Evolutionary conservation across 2,113 vertebrate genomes (phyloP).

Genomic region (Phalacrocorax aristotelis): DNA sequence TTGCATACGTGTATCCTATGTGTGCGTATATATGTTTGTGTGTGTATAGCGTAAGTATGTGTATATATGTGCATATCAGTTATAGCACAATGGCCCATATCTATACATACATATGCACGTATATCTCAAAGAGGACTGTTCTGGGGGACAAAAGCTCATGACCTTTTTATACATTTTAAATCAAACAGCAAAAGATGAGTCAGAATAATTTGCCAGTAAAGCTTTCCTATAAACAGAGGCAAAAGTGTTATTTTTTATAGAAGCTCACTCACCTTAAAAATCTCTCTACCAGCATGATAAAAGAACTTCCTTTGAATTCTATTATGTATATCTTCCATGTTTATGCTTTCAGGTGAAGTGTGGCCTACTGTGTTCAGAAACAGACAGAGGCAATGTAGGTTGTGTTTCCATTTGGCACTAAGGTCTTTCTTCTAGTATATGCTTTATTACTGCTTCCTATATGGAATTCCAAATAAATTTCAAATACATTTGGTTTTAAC

Average conservation of each 20-base stretch:
- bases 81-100: background rate
- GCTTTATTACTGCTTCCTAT: background rate
- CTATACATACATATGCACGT: background rate
- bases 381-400: background rate
- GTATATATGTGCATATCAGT: background rate
- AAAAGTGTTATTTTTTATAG: background rate
- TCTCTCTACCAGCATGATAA: background rate
- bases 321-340: background rate
- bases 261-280: background rate
- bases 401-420: background rate
- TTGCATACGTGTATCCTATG: background rate
- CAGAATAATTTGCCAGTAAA: background rate
- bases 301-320: background rate
- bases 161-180: background rate
- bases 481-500: background rate
- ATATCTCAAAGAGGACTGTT: background rate
- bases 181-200: background rate
- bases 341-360: background rate
- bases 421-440: background rate
- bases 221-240: background rate
- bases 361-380: background rate
- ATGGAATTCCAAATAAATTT: background rate
- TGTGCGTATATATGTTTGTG: no score
- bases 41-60: background rate
- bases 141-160: accelerated